These are phyloP conservation scores for Pachycephala philippinensis DNA, from an alignment of 2,113 vertebrate species.

Conservation along the genomic window DNA sequence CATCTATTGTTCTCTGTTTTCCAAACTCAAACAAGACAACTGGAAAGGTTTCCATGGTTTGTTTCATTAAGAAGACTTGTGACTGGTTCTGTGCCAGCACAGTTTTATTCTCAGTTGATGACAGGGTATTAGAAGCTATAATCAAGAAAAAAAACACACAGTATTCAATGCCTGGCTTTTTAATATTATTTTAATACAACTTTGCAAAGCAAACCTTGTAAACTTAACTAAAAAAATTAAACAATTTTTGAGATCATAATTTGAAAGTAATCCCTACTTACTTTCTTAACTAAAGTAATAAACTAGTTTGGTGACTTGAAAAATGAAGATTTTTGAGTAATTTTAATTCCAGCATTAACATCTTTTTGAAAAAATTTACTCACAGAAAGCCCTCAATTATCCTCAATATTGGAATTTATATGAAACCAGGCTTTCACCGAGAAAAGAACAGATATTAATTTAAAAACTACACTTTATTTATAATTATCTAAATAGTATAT, in stretches of 20 bases:
- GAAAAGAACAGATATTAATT: neutral
- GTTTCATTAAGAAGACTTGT: conserved; percentile 4
- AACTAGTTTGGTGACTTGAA: neutral
- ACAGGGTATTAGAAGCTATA: neutral
- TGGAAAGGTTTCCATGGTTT: neutral
- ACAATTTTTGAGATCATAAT: neutral
- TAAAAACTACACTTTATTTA: neutral
- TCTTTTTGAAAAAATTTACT: neutral
- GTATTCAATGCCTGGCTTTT: neutral
- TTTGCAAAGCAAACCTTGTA: neutral
- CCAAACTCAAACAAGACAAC: neutral
- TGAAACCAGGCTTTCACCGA: neutral
- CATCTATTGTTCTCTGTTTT: conserved; percentile 9
- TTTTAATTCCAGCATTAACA: neutral
- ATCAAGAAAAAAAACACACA: neutral
- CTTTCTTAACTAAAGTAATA: neutral
- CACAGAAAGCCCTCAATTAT: neutral
- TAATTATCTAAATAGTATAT: neutral
- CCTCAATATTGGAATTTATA: neutral
- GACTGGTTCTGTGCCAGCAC: neutral
- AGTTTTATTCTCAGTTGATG: neutral
- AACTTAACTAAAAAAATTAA: neutral
- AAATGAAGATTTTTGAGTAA: neutral
- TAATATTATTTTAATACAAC: neutral
- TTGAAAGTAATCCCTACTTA: neutral